phyloP scores from a whole-genome alignment of 1,140 invertebrate genomes.

The Brachionus plicatilis region DNA sequence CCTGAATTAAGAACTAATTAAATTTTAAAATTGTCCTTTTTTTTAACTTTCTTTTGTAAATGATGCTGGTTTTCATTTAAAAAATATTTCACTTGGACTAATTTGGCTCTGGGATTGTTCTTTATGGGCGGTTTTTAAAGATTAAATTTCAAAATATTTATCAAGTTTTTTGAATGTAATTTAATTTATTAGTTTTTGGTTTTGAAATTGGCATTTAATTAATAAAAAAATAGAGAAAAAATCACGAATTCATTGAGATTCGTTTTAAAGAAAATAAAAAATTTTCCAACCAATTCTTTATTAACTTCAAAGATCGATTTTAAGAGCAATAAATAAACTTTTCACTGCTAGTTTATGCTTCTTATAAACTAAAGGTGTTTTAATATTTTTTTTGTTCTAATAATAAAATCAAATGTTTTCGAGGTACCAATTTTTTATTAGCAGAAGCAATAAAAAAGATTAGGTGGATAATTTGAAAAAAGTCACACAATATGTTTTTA shows the following conservation, averaged over 20 bases:
- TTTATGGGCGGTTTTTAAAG: background rate
- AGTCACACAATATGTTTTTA: background rate
- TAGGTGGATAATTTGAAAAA: background rate
- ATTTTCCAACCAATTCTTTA: background rate
- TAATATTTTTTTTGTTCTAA: background rate
- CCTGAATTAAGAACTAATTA: slow-evolving; percentile 12
- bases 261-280: background rate
- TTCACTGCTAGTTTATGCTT: background rate
- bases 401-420: background rate
- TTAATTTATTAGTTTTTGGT: slow-evolving; percentile 6
- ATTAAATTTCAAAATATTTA: slow-evolving; percentile 23
- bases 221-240: background rate
- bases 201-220: slow-evolving; percentile 26
- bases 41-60: background rate
- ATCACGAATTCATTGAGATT: background rate
- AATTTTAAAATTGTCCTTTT: background rate
- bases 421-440: background rate
- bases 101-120: background rate
- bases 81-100: background rate
- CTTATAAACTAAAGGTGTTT: background rate
- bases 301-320: background rate
- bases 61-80: slow-evolving; percentile 4
- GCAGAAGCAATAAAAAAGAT: background rate
- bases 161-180: slow-evolving; percentile 2
- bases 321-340: background rate